Percentiles rank a stretch among this genome's conserved stretches.
Evolutionary conservation across 2,113 vertebrate genomes (phyloP).

Genomic region (Tichodroma muraria): DNA sequence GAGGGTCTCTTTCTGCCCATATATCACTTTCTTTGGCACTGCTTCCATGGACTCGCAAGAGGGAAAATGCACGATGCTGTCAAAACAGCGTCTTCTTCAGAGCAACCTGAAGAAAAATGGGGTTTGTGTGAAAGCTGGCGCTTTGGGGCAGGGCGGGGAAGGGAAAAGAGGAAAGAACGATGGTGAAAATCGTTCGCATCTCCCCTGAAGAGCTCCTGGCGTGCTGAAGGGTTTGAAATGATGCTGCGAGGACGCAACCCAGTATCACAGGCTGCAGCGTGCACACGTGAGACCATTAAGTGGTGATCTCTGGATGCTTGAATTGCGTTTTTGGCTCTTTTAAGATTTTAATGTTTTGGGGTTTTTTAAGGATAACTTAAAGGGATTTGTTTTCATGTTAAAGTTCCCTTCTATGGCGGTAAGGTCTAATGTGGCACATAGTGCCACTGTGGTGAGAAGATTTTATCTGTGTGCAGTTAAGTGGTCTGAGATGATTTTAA

Average conservation of each 20-base stretch:
- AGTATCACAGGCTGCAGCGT: background rate
- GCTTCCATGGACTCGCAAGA: background rate
- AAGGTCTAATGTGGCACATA: background rate
- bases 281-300: rapidly evolving
- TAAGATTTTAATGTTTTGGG: background rate
- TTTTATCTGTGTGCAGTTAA: background rate
- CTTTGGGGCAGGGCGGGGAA: background rate
- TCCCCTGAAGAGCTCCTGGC: background rate
- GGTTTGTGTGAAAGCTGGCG: background rate
- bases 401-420: background rate
- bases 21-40: slow-evolving; percentile 7
- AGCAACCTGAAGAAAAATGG: background rate
- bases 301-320: background rate
- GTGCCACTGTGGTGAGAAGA: background rate
- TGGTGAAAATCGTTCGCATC: background rate
- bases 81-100: background rate
- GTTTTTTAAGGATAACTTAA: background rate
- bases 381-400: background rate
- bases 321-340: background rate
- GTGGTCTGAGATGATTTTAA: background rate
- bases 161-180: background rate
- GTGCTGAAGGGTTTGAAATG: background rate
- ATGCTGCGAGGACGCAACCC: background rate
- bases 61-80: background rate
- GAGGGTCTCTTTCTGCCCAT: background rate